Evolutionary conservation across 1,140 invertebrate genomes (phyloP), one percentile per base, ranked within the genome.

Genomic region (Caenorhabditis tropicalis): DNA sequence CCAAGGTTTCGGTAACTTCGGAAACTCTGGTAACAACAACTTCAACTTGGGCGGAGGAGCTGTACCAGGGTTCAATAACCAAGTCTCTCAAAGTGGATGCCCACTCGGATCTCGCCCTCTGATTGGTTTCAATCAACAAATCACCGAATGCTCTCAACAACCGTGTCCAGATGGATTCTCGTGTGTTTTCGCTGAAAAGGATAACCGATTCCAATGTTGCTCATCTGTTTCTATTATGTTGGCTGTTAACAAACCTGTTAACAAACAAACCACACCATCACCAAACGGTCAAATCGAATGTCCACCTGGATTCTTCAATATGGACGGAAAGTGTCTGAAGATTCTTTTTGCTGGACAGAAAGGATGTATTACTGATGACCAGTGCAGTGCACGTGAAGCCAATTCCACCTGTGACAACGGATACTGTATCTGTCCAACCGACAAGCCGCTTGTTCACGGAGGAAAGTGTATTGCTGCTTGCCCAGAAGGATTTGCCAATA

Each of bases 401-500:
- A 81, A 91, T 33, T 86, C 83, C 1, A 85, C 86, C 5, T 85
- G 84, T 79, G 85, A 83, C 12, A 85, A 43, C 29, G 82, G 82
- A 12, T 90, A 91, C 79, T 90, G 89, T 83, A 83, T 85, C 43
- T 90, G 89, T 83, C 84, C 87, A 21, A 81, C 74, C 12, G 51
- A 79, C 29, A 74, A 85, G 43, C 84, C 84, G 39, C 84, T 90
- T 3, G 90, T 90, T n/a, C 89, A 91, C 65, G 83, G 88, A 74
- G 87, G 87, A 36, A 87, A 88, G 49, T 90, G 89, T 51, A 88
- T 91, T 31, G 36, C 74, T 27, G 56, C 70, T 58, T 90, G 89
- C 65, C 89, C 89, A 27, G 89, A 91, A 31, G 89, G 91, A 27
- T 91, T 91, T 65, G 46, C 91, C 16, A 89, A 91, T 49, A 91